Evolutionary conservation across 2,797 vertebrate genomes (phyloP).

Genomic region (Fratercula arctica): DNA sequence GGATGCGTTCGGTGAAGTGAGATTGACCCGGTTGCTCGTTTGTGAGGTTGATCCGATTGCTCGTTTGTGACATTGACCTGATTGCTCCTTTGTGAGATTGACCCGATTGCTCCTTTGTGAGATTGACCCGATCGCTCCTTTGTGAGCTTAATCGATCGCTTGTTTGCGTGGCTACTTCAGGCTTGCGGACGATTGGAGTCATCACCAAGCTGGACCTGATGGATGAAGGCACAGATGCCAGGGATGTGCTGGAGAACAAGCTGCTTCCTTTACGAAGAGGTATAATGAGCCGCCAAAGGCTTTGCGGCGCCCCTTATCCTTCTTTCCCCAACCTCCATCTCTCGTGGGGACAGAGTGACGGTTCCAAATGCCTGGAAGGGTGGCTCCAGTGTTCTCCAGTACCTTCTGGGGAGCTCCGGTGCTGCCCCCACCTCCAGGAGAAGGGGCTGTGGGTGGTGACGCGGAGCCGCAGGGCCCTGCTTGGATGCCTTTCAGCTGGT

Average conservation of each 20-base stretch:
- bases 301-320: not conserved
- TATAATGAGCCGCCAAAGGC: not conserved
- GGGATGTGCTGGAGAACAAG: constrained; percentile 95
- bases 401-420: no score
- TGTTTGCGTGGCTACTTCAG: constrained; percentile 63
- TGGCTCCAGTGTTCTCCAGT: no score
- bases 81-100: not conserved
- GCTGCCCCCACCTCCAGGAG: not conserved
- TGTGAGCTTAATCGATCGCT: not conserved
- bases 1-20: fast-evolving
- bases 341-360: fast-evolving
- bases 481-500: not conserved
- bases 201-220: constrained; percentile 97
- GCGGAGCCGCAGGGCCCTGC: not conserved
- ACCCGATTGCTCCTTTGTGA: not conserved
- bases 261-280: constrained; percentile 92
- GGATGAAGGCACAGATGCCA: constrained; percentile 95
- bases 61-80: fast-evolving
- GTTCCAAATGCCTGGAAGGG: fast-evolving
- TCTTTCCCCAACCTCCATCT: not conserved
- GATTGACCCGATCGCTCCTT: not conserved
- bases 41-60: not conserved
- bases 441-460: not conserved
- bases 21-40: not conserved
- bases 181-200: constrained; percentile 93